Evolutionary conservation across 2,797 vertebrate species (phyloP), one percentile per base, ranked within the genome.

Genomic region (Clarias pachynema): DNA sequence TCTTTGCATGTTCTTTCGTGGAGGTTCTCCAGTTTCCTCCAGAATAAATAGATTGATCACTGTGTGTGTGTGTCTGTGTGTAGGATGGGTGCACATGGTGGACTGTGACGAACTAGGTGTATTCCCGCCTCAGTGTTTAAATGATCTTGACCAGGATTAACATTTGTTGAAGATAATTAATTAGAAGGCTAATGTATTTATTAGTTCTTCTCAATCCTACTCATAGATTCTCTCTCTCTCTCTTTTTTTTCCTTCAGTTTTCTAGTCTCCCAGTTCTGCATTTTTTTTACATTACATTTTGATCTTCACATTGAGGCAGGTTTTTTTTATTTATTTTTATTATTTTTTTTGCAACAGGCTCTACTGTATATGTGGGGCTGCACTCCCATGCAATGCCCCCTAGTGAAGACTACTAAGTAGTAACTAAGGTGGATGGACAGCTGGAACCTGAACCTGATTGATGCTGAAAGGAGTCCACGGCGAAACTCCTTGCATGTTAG

Each of bases 341-440:
- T 81, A 22, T 44, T 20, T 31, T 74, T 60, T 40, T 31, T 65
- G 15, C 40, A 66, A 44, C 77, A 77, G 56, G 5, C 59, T 62
- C 29, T 77, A 9, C 7, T 62, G 9, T 62, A 14, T 44, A 26
- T 15, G 16, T 82, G 20, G 31, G 24, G 15, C 34, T 72, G 74
- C 68, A 84, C 70, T 60, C 70, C 31, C 63, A 44, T 77, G 37
- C 85, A 68, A 78, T 68, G 82, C 87, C 87, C 87, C 86, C 87
- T 90, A 86, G 86, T 88, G 89, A 86, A 85, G 74, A 77, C 49
- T 79, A 72, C 37, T n/a, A 34, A 56, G 44, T 49, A 37, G 37
- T 26, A 60, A n/a, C 69, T 65, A 62, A 56, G 69, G 24, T 65
- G 31, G 59, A 56, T 59, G 31, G 79, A 82, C 86, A 87, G 60